Percentiles rank a stretch among this genome's conserved stretches.
phyloP scores from a whole-genome alignment of 2,888 invertebrate genomes.

The Drosophila histrio region DNA sequence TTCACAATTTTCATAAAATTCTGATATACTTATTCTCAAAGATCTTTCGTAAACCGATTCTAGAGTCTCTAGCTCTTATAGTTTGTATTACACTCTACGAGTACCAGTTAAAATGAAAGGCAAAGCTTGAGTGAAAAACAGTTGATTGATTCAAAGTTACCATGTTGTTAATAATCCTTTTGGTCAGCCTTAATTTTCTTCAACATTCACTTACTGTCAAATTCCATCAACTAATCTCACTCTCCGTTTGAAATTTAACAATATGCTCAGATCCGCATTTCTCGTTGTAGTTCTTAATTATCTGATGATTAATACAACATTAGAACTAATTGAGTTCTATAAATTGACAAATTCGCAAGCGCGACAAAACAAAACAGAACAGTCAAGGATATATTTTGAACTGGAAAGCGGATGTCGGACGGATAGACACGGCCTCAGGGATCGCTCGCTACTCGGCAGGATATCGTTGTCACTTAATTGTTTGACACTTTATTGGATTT shows the following conservation, averaged over 20 bases:
- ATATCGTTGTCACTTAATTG: conserved; percentile 79
- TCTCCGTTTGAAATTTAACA: background rate
- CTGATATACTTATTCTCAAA: too few species aligned
- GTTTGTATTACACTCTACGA: too few species aligned
- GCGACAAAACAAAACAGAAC: conserved; percentile 38
- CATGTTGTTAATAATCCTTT: too few species aligned
- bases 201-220: background rate
- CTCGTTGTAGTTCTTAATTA: conserved; percentile 38
- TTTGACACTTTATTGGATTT: conserved; percentile 81
- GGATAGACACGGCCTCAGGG: background rate
- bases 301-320: conserved; percentile 52
- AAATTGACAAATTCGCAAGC: conserved; percentile 39
- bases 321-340: conserved; percentile 63
- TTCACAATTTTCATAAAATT: too few species aligned
- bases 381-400: conserved; percentile 1
- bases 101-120: too few species aligned
- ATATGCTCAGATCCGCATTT: background rate
- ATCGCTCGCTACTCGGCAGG: conserved; percentile 54
- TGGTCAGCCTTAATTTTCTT: too few species aligned
- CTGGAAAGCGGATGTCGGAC: background rate
- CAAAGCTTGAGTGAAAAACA: too few species aligned
- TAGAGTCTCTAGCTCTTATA: too few species aligned
- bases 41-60: too few species aligned
- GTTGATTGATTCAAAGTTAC: too few species aligned
- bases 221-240: background rate